phyloP scores from a whole-genome alignment of 2,797 vertebrate species.

The Fistularia tabacaria region DNA sequence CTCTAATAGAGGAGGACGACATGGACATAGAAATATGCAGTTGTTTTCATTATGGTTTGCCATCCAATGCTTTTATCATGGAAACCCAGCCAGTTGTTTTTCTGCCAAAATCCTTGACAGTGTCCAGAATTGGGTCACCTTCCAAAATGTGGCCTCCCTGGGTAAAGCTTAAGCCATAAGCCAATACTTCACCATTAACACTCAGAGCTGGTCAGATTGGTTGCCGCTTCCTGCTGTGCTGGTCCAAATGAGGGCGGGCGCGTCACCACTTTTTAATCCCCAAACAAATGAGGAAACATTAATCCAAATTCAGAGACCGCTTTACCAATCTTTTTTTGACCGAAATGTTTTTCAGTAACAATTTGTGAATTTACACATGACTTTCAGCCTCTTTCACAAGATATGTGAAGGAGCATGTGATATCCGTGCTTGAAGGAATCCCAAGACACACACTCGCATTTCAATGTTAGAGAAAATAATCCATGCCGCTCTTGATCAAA shows the following conservation, averaged over 20 bases:
- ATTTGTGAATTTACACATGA: neutral
- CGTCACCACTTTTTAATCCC: neutral
- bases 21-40: too few relatives aligned
- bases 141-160: neutral
- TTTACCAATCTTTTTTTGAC: neutral
- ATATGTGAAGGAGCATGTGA: conserved; percentile 2
- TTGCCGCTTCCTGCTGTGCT: conserved; percentile 7
- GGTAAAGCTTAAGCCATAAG: conserved; percentile 4
- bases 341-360: neutral
- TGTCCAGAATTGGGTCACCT: conserved; percentile 13
- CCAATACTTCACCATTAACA: neutral
- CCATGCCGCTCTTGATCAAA: too few relatives aligned
- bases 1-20: too few relatives aligned
- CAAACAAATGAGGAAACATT: neutral
- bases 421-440: too few relatives aligned
- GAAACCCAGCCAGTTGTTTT: neutral
- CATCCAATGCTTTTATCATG: too few relatives aligned
- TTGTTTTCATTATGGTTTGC: too few relatives aligned
- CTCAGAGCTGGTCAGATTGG: conserved; percentile 1
- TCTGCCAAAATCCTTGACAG: neutral
- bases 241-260: neutral
- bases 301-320: neutral
- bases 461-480: too few relatives aligned
- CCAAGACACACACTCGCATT: too few relatives aligned
- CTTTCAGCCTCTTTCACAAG: neutral